These are phyloP conservation scores for Brachyrhaphis roseni DNA, from an alignment of 2,797 vertebrate species.

Conservation along the genomic window DNA sequence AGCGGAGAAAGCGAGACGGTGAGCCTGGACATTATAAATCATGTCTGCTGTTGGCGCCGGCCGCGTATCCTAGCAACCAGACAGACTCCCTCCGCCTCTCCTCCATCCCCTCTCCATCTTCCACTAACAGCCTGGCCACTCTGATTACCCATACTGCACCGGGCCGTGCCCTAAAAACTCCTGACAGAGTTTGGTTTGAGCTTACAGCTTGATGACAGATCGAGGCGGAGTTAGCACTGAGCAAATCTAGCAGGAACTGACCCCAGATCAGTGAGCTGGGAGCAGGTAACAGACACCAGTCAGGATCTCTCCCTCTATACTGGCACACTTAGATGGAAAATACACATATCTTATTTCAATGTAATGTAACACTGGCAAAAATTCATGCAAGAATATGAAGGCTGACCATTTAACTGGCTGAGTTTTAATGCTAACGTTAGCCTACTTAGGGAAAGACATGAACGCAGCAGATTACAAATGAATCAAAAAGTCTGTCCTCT, in stretches of 20 bases:
- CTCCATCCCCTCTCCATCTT: conserved; percentile 66
- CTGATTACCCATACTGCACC: conserved; percentile 74
- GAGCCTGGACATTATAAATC: conserved; percentile 81
- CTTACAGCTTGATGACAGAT: conserved; percentile 35
- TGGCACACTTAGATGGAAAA: background rate
- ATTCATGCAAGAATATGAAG: background rate
- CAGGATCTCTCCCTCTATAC: background rate
- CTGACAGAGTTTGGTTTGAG: conserved; percentile 35
- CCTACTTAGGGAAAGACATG: background rate
- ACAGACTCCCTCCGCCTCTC: conserved; percentile 71
- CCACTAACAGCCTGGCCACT: conserved; percentile 68
- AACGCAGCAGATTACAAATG: background rate
- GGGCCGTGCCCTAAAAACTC: conserved; percentile 63
- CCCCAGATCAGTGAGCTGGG: conserved; percentile 17
- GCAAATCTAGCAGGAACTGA: conserved; percentile 31
- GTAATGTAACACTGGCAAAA: background rate
- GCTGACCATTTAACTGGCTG: background rate
- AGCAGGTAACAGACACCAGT: background rate
- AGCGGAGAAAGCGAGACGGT: conserved; percentile 73
- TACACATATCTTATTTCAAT: background rate
- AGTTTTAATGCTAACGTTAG: background rate
- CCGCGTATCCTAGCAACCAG: conserved; percentile 80
- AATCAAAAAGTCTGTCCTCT: background rate
- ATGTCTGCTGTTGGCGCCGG: conserved; percentile 79
- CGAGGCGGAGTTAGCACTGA: conserved; percentile 13